Percentiles rank a stretch among this genome's conserved stretches.
Evolutionary conservation across 2,113 vertebrate genomes (phyloP).

Genomic region (Xerus inauris): DNA sequence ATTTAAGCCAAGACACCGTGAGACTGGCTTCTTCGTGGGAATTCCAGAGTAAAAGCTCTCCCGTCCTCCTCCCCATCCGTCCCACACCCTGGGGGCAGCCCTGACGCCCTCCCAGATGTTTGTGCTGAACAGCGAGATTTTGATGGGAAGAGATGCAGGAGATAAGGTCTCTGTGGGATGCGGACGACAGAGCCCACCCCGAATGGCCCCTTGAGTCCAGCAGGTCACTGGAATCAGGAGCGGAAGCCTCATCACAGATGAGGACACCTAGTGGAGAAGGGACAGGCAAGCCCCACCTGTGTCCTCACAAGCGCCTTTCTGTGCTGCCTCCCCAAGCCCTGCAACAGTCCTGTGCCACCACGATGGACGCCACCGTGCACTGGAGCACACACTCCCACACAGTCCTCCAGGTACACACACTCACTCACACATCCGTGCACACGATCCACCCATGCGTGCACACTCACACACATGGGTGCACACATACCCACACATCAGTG

Average conservation of each 20-base stretch:
- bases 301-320: accelerated
- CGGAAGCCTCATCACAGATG: too few species aligned
- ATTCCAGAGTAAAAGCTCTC: conserved; percentile 59
- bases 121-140: conserved; percentile 68
- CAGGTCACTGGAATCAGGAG: accelerated
- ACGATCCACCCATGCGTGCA: too few species aligned
- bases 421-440: too few species aligned
- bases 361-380: too few species aligned
- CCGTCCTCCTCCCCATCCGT: neutral
- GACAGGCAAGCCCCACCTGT: neutral
- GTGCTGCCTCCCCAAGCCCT: too few species aligned
- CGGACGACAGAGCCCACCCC: neutral
- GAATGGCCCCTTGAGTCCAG: neutral
- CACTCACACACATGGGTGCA: too few species aligned
- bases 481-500: too few species aligned
- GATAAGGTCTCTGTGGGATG: conserved; percentile 60
- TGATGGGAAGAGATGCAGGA: conserved; percentile 68
- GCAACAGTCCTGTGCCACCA: too few species aligned
- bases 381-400: neutral
- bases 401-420: too few species aligned
- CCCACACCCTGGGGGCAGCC: accelerated
- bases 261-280: neutral
- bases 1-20: conserved; percentile 77
- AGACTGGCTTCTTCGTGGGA: conserved; percentile 80
- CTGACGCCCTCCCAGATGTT: neutral